Base-by-base conservation (phyloP, 2,113 vertebrate genomes). In the Chinchilla lanigera region DNA sequence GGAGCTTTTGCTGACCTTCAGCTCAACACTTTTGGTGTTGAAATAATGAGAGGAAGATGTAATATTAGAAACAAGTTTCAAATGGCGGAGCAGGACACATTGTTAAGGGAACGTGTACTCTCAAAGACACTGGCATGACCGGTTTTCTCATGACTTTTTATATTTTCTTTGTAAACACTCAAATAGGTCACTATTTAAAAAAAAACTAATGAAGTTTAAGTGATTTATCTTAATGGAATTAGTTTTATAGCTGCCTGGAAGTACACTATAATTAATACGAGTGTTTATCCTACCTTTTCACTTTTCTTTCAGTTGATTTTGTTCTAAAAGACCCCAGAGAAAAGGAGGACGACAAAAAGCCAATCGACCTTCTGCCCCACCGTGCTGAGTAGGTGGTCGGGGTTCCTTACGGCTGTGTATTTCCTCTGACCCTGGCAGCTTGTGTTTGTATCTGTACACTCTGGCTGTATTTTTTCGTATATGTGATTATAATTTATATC, bases 271-370 rank as follows among this genome's bases (percentile, higher is more conserved):
- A 77, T 85, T 93, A 71, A 67, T 82, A 60, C 7, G 90, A 77
- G 41, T 91, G 75, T 69, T 96, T 61, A 97, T 71, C 1, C 50
- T 58, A 96, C 73, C 60, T 77, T 96, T 80, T 44, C 65, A 22
- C 81, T 96, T 95, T 97, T 97, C 88, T 98, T 98, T 86, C 98
- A 99, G 99, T 99, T 98, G 99, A 99, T 94, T 99, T 99, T 98
- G 99, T 99, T 95, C 98, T 99, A 80, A 98, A 97, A 96, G 99
- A 99, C 88, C 98, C 98, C 30, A 98, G 98, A 89, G 98, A 98
- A 96, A 98, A 97, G 93, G 98, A 98, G 1, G 97, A 98, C 60
- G 98, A 97, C 54, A 97, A 97, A 93, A 98, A 97, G 86, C 82
- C 97, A 89, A 93, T 97, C 22, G 71, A 97, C 73, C 92, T 98